Conservation (phyloP, 2,797 vertebrate species). For the Cryptoprocta ferox region DNA sequence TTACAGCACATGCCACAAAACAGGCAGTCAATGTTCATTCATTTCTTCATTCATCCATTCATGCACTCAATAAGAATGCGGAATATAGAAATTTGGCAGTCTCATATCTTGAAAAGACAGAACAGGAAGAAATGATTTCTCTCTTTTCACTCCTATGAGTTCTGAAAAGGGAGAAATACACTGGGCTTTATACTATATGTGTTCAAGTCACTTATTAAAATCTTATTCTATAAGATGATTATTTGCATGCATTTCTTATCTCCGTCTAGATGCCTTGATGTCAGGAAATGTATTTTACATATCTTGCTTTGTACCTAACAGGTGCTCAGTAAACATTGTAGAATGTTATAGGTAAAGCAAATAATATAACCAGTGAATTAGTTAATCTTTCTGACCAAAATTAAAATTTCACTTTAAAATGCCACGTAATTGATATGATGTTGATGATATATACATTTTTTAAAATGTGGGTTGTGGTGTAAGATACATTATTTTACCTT, state of each 20-base stretch:
- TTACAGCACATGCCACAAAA: neutral
- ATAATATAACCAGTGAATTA: neutral
- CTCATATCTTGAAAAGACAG: neutral
- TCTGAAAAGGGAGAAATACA: neutral
- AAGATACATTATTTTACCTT: neutral
- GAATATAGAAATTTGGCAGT: neutral
- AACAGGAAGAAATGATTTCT: neutral
- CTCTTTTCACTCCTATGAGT: neutral
- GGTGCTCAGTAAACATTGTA: neutral
- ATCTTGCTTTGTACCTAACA: neutral
- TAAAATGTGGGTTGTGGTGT: neutral
- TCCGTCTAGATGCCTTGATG: neutral
- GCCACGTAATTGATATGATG: neutral
- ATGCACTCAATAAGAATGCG: neutral
- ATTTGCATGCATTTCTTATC: neutral
- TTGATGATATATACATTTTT: neutral
- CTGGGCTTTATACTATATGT: neutral
- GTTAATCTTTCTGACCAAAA: conserved; percentile 22
- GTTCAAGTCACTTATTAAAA: conserved; percentile 25
- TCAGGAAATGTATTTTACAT: neutral
- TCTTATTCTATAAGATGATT: neutral
- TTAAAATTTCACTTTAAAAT: conserved; percentile 1
- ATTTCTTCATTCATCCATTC: neutral
- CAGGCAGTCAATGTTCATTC: neutral
- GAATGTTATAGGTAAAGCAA: neutral